Base-by-base conservation (phyloP, 2,113 vertebrate genomes). In the Miniopterus natalensis region DNA sequence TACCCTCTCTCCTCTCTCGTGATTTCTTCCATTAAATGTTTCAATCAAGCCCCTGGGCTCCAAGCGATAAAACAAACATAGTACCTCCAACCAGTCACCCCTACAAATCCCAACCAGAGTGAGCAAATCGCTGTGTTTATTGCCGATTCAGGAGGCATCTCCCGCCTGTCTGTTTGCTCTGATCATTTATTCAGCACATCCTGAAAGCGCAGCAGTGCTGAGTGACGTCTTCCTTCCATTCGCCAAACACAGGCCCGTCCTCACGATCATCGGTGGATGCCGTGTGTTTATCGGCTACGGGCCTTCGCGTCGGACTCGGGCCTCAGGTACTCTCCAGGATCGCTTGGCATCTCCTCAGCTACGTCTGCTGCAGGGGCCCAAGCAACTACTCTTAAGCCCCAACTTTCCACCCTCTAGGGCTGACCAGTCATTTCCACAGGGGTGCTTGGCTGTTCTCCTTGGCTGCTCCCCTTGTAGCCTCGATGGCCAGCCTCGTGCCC, bases 11-110 rank as follows among this genome's bases (percentile, higher is more conserved):
- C 2, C 18, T 65, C 92, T 63, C 31, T 51, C 31, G 45, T 61
- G 31, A 73, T 78, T 45, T 6, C n/a, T 84, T 59, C 71, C 25
- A 78, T 73, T 94, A 63, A 95, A 71, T 11, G 40, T 95, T 91
- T 91, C 55, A 84, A 21, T 55, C 74, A 77, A 36, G 17, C 1
- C 55, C 27, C 2, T 57, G 1, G 59, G 36, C 10, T 66, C 27
- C 40, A 36, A 90, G 29, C 75, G 63, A 25, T 47, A 84, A 86
- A 91, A 31, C n/a, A 88, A 84, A 84, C 9, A 11, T 8, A 81
- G 45, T 27, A 71, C 7, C 12, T 13, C 11, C 78, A 61, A 27
- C 49, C 11, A 63, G 11, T 45, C 21, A 31, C 21, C 20, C 20
- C 36, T 84, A 83, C 45, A 90, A 84, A 70, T 87, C 45, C 63